Evolutionary conservation across 2,888 invertebrate genomes (phyloP), one percentile per base, ranked within the genome.

Genomic region (Camptogramma bilineatum): DNA sequence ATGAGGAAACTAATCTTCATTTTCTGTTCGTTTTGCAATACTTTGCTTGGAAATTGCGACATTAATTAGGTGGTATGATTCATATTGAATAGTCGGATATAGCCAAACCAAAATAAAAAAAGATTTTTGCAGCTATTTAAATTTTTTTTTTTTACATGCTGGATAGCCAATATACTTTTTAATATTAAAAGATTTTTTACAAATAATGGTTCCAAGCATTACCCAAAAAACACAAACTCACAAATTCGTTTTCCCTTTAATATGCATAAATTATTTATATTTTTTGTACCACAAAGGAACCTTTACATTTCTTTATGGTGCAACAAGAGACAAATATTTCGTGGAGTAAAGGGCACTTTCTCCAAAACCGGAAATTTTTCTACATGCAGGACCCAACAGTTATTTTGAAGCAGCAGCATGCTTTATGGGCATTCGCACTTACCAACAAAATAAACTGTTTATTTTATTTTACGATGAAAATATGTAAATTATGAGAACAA

Each of bases 271-370:
- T 10, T 1, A 10, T 8, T 31, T 31, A 31, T 31, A 31, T 31
- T 31, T 31, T 9, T 8, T 31, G 34, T 10, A 34, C 2, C 13
- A 39, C 34, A 39, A 13, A 2, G 13, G 13, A 34, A 8, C 2
- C 13, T 13, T 13, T 13, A 39, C 2, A 13, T 2, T 13, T 39
- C 3, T 13, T 13, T 13, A 39, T 13, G 34, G 34, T 39, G 4
- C 13, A 13, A 4, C 34, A 13, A 39, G 8, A 21, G 18, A 13
- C 3, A 46, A 28, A 54, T 54, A 44, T 18, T 28, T 54, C 28
- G 44, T 34, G 34, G 13, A 39, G 13, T 13, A 46, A 44, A 54
- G 44, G 54, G 54, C 54, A 54, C 54, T 54, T 54, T 54, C 54
- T 46, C 54, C 44, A 5, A 17, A 54, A 46, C 54, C 54, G 54